Conservation (phyloP, 2,113 vertebrate genomes). For the Zingel zingel region DNA sequence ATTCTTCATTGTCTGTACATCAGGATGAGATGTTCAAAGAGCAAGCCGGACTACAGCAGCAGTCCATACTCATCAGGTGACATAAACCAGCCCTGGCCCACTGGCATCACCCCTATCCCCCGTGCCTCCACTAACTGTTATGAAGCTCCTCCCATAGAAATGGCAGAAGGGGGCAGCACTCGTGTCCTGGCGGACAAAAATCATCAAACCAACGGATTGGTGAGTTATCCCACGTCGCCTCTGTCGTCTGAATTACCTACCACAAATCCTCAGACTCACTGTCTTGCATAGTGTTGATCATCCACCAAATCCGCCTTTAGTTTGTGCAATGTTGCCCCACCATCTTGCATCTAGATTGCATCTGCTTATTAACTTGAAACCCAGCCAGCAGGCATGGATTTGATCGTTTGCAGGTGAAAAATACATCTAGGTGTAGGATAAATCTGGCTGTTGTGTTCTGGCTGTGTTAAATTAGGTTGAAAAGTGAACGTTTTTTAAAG, state of each 20-base stretch:
- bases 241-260: not conserved
- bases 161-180: slow-evolving; percentile 69
- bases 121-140: slow-evolving; percentile 69
- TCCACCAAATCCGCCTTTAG: slow-evolving; percentile 6
- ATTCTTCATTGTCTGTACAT: not conserved
- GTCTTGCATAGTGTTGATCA: not conserved
- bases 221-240: slow-evolving; percentile 61
- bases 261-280: not conserved
- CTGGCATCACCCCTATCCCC: slow-evolving; percentile 73
- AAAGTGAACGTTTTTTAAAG: not conserved
- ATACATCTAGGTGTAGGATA: not conserved
- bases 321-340: not conserved
- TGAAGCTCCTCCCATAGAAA: slow-evolving; percentile 63
- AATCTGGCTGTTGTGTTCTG: not conserved
- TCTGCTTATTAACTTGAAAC: not conserved
- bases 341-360: not conserved
- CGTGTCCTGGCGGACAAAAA: slow-evolving; percentile 44
- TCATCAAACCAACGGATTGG: slow-evolving; percentile 74
- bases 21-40: slow-evolving; percentile 40
- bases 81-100: slow-evolving; percentile 62
- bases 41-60: not conserved
- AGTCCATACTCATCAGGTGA: slow-evolving; percentile 73
- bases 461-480: not conserved
- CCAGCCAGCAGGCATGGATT: not conserved
- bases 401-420: slow-evolving; percentile 22